Conservation (phyloP, 2,888 invertebrate genomes). For the Andrena bicolor region DNA sequence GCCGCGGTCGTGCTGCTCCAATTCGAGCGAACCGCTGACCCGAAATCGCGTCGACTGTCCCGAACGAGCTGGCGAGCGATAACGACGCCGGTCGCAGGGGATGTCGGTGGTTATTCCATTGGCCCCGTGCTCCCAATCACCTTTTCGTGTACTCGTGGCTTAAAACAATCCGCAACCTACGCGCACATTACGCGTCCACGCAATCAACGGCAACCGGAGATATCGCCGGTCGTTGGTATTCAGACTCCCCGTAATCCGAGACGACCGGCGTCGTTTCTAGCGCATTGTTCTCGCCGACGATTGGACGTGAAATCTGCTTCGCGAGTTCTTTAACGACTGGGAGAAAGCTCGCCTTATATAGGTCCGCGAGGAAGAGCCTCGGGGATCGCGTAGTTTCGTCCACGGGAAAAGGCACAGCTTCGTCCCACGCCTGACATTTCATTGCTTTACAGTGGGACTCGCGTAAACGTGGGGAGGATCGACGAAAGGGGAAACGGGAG, state of each 20-base stretch:
- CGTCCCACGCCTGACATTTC: constrained; percentile 61
- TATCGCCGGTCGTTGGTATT: constrained; percentile 23
- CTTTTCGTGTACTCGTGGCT: constrained; percentile 62
- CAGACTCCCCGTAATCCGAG: not conserved
- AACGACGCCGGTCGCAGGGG: constrained; percentile 75
- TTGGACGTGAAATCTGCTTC: constrained; percentile 40
- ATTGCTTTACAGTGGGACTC: constrained; percentile 28
- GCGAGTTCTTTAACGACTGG: constrained; percentile 48
- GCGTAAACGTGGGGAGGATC: not conserved
- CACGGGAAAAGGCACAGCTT: constrained; percentile 49
- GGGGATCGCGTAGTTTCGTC: constrained; percentile 13
- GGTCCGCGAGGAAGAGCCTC: constrained; percentile 26
- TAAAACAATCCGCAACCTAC: not conserved
- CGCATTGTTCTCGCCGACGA: constrained; percentile 11
- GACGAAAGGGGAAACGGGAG: not conserved
- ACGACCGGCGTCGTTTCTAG: constrained; percentile 6
- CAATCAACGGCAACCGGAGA: constrained; percentile 20
- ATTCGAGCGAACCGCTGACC: constrained; percentile 27
- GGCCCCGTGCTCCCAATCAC: constrained; percentile 64
- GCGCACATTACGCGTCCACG: constrained; percentile 23
- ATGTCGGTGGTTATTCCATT: constrained; percentile 81
- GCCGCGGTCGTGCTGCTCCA: constrained; percentile 2
- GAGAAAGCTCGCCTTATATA: constrained; percentile 71
- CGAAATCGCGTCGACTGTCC: constrained; percentile 24
- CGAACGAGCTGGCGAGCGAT: not conserved